Conservation (phyloP, 2,888 invertebrate genomes). For the Hoplodrina blanda region DNA sequence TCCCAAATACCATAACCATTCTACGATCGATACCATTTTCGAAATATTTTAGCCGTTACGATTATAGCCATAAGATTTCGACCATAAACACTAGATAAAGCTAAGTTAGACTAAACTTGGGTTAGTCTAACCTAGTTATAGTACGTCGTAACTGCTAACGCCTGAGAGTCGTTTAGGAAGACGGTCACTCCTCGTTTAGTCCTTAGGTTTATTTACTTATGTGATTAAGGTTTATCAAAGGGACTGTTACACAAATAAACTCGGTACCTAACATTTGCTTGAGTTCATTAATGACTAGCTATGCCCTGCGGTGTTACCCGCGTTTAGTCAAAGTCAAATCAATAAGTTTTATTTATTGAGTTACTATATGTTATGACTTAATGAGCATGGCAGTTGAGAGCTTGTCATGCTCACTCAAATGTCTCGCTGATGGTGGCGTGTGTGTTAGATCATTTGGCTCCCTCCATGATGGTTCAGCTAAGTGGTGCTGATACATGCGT, state of each 20-base stretch:
- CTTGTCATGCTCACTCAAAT: too few relatives aligned
- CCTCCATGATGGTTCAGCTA: too few relatives aligned
- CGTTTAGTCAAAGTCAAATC: too few relatives aligned
- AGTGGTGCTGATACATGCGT: too few relatives aligned
- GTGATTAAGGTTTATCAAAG: constrained; percentile 32
- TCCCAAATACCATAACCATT: constrained; percentile 4
- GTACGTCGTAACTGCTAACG: constrained; percentile 17
- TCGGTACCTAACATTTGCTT: constrained; percentile 11
- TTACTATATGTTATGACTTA: too few relatives aligned
- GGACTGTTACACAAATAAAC: constrained; percentile 25
- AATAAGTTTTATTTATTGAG: too few relatives aligned
- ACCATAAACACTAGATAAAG: constrained; percentile 41
- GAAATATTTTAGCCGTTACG: constrained; percentile 7
- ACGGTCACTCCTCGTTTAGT: constrained; percentile 35
- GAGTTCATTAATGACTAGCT: constrained; percentile 8
- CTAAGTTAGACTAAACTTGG: constrained; percentile 25
- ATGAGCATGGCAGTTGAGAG: too few relatives aligned
- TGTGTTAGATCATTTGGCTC: too few relatives aligned
- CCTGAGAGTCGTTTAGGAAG: constrained; percentile 16
- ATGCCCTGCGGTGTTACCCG: too few relatives aligned
- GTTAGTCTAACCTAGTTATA: constrained; percentile 23
- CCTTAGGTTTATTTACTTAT: constrained; percentile 24
- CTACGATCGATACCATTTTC: constrained; percentile 11
- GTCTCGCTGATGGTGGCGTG: too few relatives aligned
- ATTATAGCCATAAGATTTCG: constrained; percentile 21